phyloP scores from a whole-genome alignment of 1,140 invertebrate species.

The Drosophila melanica region DNA sequence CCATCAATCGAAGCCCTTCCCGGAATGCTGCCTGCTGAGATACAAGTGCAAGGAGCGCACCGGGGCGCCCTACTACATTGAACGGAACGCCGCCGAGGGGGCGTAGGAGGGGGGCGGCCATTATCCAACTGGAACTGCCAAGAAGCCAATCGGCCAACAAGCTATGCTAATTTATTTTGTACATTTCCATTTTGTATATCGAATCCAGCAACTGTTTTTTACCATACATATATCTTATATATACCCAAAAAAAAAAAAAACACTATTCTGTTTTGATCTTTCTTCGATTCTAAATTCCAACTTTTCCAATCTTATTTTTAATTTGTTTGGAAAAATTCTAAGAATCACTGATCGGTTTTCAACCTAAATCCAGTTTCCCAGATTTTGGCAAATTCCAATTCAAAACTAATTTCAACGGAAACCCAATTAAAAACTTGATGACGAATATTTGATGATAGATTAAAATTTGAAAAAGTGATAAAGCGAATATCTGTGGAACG shows the following conservation, averaged over 20 bases:
- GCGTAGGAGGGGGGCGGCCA: slow-evolving; percentile 22
- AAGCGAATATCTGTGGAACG: too few relatives aligned
- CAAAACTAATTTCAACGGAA: too few relatives aligned
- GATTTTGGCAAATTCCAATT: too few relatives aligned
- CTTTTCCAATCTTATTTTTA: too few relatives aligned
- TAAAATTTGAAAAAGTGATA: background rate
- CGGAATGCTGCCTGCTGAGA: slow-evolving; percentile 74
- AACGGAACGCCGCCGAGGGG: slow-evolving; percentile 49
- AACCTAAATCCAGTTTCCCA: too few relatives aligned
- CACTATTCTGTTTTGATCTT: too few relatives aligned
- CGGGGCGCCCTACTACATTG: slow-evolving; percentile 69
- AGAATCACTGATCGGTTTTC: too few relatives aligned
- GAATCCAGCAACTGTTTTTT: slow-evolving; percentile 34
- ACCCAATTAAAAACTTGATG: too few relatives aligned
- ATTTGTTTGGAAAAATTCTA: too few relatives aligned
- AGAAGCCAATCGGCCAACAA: background rate
- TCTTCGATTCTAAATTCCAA: too few relatives aligned
- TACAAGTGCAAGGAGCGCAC: slow-evolving; percentile 74
- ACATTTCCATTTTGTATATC: slow-evolving; percentile 30
- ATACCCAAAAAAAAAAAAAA: slow-evolving; percentile 2
- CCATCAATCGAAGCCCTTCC: slow-evolving; percentile 65
- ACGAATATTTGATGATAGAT: too few relatives aligned
- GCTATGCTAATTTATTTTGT: slow-evolving; percentile 53
- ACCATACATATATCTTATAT: slow-evolving; percentile 28
- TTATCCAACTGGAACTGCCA: background rate